Evolutionary conservation across 2,888 invertebrate genomes (phyloP), one percentile per base, ranked within the genome.

Genomic region (Synanthedon vespiformis): DNA sequence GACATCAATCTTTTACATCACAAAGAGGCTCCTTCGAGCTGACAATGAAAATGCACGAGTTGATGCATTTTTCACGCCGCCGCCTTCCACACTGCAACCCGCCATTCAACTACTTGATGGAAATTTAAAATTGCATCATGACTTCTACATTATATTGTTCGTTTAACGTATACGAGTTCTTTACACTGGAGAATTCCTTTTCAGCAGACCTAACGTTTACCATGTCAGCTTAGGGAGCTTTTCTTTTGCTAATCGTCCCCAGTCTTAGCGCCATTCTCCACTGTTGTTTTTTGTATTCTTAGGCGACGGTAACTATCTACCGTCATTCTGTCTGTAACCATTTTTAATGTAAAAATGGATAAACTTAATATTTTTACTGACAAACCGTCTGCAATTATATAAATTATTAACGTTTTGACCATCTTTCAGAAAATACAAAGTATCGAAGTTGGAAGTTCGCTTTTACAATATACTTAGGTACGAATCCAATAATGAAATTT

Each of bases 1-100:
- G 50, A 22, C 74, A 77, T 77, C 77, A 77, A 78, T 79, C 76
- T 75, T 76, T 72, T 64, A 67, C 68, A 72, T 73, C 68, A 75
- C 73, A 75, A 77, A 72, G 72, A 63, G 61, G 56, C 57, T 53
- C 53, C 55, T 64, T 56, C 61, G 52, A 58, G 56, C 54, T 61
- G 61, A 64, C 67, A 68, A 72, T 74, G 70, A 68, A 69, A 67
- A 62, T 64, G 62, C 48, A 48, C 13, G 44, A 44, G 44, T 44
- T 44, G 44, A 44, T 44, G 44, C 44, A 44, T 44, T 44, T 14
- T 44, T 44, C 12, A 44, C 44, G 44, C 44, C n/a, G 44, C 34
- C 44, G 14, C 14, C 14, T 14, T 44, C 14, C 3, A 44, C 44
- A 13, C 13, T 13, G 44, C 27, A 34, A 34, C 2, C 34, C 34